Percentiles rank a stretch among this genome's conserved stretches.
Evolutionary conservation across 2,797 vertebrate genomes (phyloP).

Genomic region (Arctocebus calabarensis): DNA sequence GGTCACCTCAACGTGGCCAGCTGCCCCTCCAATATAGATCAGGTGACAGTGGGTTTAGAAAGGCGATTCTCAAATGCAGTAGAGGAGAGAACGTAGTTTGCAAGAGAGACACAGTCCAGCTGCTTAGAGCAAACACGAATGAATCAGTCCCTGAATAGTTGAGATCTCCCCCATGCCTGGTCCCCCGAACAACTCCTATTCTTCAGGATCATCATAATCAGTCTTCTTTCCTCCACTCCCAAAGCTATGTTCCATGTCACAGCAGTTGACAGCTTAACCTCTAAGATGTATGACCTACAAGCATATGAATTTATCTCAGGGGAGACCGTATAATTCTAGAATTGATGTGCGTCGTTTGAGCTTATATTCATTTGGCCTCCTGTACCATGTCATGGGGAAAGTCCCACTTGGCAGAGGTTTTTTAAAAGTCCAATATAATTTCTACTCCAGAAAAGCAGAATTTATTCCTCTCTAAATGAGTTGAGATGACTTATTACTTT

Average conservation of each 20-base stretch:
- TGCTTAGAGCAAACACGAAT: not conserved
- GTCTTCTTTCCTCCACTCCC: not conserved
- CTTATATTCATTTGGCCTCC: not conserved
- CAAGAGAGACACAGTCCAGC: not conserved
- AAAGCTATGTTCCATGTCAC: not conserved
- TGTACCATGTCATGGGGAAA: not conserved
- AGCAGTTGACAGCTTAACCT: not conserved
- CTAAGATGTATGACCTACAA: not conserved
- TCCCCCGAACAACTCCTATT: not conserved
- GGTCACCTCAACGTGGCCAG: not conserved
- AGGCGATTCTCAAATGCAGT: not conserved
- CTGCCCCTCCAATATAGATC: not conserved
- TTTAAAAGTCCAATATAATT: not conserved
- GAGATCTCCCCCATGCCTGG: no score
- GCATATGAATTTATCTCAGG: not conserved
- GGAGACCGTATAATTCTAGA: not conserved
- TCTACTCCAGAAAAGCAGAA: not conserved
- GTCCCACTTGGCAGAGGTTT: not conserved
- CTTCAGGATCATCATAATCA: no score
- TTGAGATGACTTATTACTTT: not conserved
- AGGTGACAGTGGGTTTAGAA: not conserved
- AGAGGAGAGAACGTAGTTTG: not conserved
- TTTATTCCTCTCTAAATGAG: not conserved
- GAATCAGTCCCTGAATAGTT: not conserved
- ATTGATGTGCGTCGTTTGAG: not conserved